A percentile compares a stretch with the other conserved stretches of the same genome.
These are phyloP conservation scores for Lampropteryx suffumata DNA, from an alignment of 2,888 invertebrate species.

Conservation along the genomic window DNA sequence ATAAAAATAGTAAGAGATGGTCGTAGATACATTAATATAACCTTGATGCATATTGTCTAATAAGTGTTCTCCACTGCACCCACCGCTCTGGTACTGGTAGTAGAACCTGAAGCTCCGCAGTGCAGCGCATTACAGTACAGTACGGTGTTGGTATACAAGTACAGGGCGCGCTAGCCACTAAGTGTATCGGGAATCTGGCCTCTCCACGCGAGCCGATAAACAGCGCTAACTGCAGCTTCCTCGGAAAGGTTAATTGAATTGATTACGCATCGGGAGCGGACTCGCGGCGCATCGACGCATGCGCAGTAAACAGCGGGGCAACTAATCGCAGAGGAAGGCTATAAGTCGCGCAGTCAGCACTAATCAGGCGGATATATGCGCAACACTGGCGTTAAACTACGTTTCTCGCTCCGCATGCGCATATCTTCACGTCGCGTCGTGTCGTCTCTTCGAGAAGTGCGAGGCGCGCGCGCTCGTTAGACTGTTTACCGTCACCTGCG, in stretches of 20 bases:
- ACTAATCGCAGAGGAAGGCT: conserved; percentile 2
- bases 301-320: conserved; percentile 1
- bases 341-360: conserved; percentile 11
- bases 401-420: neutral
- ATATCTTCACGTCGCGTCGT: conserved; percentile 1
- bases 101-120: too few species aligned
- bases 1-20: too few species aligned
- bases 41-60: too few species aligned
- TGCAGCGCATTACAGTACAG: too few species aligned
- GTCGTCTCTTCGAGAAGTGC: conserved; percentile 1
- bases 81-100: too few species aligned
- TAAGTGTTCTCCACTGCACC: too few species aligned
- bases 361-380: conserved; percentile 7
- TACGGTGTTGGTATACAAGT: too few species aligned
- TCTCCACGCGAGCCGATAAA: neutral
- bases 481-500: conserved; percentile 4
- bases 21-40: too few species aligned
- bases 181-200: conserved; percentile 5
- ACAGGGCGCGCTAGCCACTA: neutral
- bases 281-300: neutral
- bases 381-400: neutral
- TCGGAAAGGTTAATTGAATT: conserved; percentile 17
- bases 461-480: conserved; percentile 1
- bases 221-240: conserved; percentile 12
- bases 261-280: conserved; percentile 11